phyloP scores from a whole-genome alignment of 2,888 invertebrate species.

The Lasioglossum vierecki region DNA sequence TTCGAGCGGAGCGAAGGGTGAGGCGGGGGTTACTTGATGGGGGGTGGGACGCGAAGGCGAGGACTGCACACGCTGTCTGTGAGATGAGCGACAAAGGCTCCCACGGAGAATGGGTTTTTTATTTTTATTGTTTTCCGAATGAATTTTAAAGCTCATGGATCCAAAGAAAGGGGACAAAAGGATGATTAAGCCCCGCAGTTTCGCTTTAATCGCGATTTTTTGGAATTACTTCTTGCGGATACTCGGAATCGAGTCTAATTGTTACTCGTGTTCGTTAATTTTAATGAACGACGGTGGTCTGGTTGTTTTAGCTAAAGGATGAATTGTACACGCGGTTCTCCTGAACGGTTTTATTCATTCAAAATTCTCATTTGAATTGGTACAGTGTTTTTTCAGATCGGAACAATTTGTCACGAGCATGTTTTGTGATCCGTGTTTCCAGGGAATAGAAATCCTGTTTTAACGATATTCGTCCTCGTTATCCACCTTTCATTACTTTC shows the following conservation, averaged over 20 bases:
- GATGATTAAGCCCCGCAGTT: background rate
- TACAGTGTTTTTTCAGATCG: background rate
- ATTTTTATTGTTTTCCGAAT: conserved; percentile 5
- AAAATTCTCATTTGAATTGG: too few relatives aligned
- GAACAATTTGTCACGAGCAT: background rate
- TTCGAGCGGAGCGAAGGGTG: background rate
- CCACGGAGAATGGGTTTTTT: background rate
- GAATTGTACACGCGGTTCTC: background rate
- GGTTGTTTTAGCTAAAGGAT: too few relatives aligned
- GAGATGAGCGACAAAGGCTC: background rate
- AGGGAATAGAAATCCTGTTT: background rate
- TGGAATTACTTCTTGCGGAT: background rate
- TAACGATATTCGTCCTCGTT: background rate
- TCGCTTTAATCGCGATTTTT: background rate
- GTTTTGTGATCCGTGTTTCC: background rate
- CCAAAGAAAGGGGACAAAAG: background rate
- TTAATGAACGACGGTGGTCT: background rate
- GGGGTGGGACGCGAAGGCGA: conserved; percentile 18
- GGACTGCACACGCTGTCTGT: conserved; percentile 2
- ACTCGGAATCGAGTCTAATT: background rate
- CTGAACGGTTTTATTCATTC: background rate
- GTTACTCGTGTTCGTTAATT: background rate
- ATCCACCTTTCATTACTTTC: background rate
- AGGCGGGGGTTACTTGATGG: background rate
- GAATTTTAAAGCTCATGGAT: background rate